Evolutionary conservation across 1,140 invertebrate species (phyloP), one percentile per base, ranked within the genome.

Genomic region (Eufriesea mexicana): DNA sequence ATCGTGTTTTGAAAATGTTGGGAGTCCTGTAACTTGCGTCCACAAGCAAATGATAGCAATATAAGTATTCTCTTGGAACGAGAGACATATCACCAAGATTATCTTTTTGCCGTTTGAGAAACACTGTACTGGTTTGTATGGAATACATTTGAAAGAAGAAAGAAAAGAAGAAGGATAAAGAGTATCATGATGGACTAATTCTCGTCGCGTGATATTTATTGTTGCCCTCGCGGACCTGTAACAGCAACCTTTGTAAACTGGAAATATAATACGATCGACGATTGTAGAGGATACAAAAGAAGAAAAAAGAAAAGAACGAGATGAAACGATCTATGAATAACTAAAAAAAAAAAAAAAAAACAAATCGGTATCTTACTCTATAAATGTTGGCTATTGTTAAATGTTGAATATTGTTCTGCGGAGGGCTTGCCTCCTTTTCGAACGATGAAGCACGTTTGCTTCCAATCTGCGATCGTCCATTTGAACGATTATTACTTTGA

Each of bases 361-460:
- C 35, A 90, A 92, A 92, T 93, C 89, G 91, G 92, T 94, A 93
- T 93, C 91, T 93, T 93, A 93, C 93, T 93, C 92, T 94, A 93
- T 94, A 94, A 93, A 94, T 94, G 93, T 94, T 94, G 93, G 93
- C 93, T 94, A 94, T 93, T 94, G 93, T 94, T 94, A 94, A 93
- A 94, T 94, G 92, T 93, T 94, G 91, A 93, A 92, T 94, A 93
- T 93, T 93, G 92, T 94, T 94, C 93, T 86, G 89, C 91, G 89
- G 85, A 88, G 83, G 86, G 90, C 89, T 90, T 86, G 82, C 68
- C 59, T 28, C 61, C 62, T 23, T 74, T 85, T 84, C 66, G 84
- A 84, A 70, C 62, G 84, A 80, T 23, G 2, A 49, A 35, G 25
- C 59, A n/a, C 14, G 9, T 9, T 20, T 51, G 12, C 6, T 81